Evolutionary conservation across 2,113 vertebrate species (phyloP).

Genomic region (Sturnus vulgaris): DNA sequence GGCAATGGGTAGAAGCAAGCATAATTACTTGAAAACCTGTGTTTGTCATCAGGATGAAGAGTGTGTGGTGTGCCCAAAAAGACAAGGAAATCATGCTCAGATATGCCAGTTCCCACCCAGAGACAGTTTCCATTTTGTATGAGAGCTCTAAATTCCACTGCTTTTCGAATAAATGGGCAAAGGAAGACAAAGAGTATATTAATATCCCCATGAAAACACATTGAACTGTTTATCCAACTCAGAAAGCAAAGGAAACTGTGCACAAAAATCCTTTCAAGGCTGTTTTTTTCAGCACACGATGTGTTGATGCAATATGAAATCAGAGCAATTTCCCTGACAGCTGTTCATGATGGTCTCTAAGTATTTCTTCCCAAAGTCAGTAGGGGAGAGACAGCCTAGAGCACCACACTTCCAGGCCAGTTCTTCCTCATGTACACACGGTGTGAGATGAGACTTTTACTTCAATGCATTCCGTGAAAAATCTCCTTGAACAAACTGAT

Average conservation of each 20-base stretch:
- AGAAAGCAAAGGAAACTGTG: not conserved
- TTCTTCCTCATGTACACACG: fast-evolving
- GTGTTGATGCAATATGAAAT: not conserved
- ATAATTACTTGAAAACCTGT: not conserved
- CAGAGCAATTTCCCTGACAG: not conserved
- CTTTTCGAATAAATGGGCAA: not conserved
- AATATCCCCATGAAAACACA: not conserved
- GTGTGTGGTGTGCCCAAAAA: not conserved
- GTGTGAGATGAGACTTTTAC: not conserved
- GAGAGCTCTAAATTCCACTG: not conserved
- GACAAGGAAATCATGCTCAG: not conserved
- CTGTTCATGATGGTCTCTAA: not conserved
- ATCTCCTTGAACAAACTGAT: not conserved
- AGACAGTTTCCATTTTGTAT: not conserved
- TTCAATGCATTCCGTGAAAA: not conserved
- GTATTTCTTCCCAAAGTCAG: not conserved
- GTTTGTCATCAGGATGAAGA: not conserved
- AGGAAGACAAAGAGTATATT: not conserved
- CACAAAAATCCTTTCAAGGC: not conserved
- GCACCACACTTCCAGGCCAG: not conserved
- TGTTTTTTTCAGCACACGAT: not conserved
- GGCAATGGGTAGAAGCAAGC: not conserved
- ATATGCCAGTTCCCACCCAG: not conserved
- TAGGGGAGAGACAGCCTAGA: not conserved
- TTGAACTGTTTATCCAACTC: not conserved